Evolutionary conservation across 2,113 vertebrate species (phyloP).

Genomic region (mouse (Mus musculus)): DNA sequence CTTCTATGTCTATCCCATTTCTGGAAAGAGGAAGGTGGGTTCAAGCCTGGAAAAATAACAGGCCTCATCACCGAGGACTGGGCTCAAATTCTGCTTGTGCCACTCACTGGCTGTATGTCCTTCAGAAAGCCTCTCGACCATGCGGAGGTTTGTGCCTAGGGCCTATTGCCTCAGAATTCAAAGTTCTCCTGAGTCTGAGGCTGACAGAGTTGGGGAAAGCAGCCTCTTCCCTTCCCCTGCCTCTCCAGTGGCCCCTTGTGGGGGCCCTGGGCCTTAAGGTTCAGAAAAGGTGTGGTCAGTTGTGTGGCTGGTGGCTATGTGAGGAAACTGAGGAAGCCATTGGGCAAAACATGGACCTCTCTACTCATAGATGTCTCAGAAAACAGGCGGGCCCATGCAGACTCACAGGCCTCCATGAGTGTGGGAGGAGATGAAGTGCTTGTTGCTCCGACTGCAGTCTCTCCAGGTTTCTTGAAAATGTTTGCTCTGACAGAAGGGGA

Average conservation of each 20-base stretch:
- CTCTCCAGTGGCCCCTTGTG: background rate
- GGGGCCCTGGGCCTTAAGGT: background rate
- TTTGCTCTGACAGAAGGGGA: background rate
- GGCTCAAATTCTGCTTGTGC: background rate
- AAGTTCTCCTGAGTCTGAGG: background rate
- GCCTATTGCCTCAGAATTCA: background rate
- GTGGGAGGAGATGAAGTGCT: background rate
- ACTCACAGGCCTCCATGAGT: background rate
- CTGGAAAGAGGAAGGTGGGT: background rate
- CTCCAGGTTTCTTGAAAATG: slow-evolving; percentile 27
- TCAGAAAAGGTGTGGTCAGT: rapidly evolving
- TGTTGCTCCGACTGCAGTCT: background rate
- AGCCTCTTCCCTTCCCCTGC: background rate
- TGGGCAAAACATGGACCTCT: background rate
- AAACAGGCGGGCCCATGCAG: background rate
- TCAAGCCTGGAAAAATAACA: background rate
- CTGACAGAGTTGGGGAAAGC: background rate
- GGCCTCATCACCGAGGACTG: background rate
- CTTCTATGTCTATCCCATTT: background rate
- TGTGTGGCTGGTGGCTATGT: background rate
- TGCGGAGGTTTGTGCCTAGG: background rate
- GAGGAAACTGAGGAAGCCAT: background rate
- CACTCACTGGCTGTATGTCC: background rate
- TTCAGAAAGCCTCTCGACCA: background rate
- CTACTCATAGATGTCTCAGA: background rate